Conservation (phyloP, 2,888 invertebrate genomes). For the Hydriomena furcata region DNA sequence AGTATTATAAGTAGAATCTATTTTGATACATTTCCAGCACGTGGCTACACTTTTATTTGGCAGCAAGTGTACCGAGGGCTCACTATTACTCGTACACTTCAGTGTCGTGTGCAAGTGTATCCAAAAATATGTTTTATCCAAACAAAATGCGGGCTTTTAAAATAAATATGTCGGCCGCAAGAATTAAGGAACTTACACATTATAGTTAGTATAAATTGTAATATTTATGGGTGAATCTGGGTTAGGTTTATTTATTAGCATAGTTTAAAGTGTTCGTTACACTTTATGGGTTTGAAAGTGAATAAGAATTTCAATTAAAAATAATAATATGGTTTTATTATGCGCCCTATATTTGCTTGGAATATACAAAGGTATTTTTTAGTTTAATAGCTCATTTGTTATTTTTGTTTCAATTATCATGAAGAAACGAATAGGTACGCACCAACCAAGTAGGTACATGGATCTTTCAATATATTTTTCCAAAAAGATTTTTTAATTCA, state of each 20-base stretch:
- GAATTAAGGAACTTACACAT: constrained; percentile 54
- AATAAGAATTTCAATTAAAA: not conserved
- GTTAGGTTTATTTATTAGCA: constrained; percentile 25
- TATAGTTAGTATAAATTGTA: constrained; percentile 30
- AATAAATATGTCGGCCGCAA: constrained; percentile 75
- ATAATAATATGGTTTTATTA: not conserved
- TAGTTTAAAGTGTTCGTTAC: constrained; percentile 14
- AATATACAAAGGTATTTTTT: too few relatives aligned
- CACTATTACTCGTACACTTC: constrained; percentile 42
- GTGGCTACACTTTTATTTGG: constrained; percentile 21
- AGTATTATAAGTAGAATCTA: constrained; percentile 3
- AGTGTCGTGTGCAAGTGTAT: constrained; percentile 82
- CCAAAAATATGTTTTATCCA: constrained; percentile 81
- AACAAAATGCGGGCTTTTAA: constrained; percentile 76
- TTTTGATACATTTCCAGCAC: constrained; percentile 17
- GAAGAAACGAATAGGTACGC: too few relatives aligned
- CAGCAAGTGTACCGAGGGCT: constrained; percentile 34
- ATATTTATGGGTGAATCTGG: constrained; percentile 27
- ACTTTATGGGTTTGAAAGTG: constrained; percentile 8
- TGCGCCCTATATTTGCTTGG: too few relatives aligned
- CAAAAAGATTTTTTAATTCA: too few relatives aligned
- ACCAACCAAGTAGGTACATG: too few relatives aligned
- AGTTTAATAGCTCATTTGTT: too few relatives aligned
- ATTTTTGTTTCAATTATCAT: too few relatives aligned
- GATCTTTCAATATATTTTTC: too few relatives aligned